These are phyloP conservation scores for Muschampia plurimacula DNA, from an alignment of 2,888 invertebrate species.

Conservation along the genomic window DNA sequence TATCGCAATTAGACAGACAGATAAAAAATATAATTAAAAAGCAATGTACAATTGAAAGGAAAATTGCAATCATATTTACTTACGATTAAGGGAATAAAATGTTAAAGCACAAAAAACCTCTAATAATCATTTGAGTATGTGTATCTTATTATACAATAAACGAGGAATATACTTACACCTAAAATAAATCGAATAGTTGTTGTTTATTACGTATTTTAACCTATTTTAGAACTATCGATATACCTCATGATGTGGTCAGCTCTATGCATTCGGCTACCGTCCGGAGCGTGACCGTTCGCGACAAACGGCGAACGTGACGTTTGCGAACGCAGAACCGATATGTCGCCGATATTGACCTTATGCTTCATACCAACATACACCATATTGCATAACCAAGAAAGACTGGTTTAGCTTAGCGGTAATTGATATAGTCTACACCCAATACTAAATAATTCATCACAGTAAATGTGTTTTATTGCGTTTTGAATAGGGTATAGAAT, in stretches of 20 bases:
- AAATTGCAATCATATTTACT: too few species aligned
- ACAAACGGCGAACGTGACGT: conserved; percentile 80
- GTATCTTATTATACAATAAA: too few species aligned
- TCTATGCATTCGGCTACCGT: conserved; percentile 70
- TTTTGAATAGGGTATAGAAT: not conserved
- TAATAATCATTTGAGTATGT: too few species aligned
- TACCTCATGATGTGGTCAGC: conserved; percentile 49
- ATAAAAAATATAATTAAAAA: too few species aligned
- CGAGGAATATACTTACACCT: too few species aligned
- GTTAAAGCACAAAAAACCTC: too few species aligned
- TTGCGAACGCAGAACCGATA: conserved; percentile 70
- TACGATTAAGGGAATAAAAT: too few species aligned
- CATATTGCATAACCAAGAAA: conserved; percentile 42
- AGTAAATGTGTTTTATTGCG: too few species aligned
- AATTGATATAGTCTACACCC: conserved; percentile 5
- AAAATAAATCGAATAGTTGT: too few species aligned
- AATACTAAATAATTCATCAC: not conserved
- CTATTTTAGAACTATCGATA: conserved; percentile 48
- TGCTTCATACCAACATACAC: conserved; percentile 50
- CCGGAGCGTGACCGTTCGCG: conserved; percentile 77
- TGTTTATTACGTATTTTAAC: too few species aligned
- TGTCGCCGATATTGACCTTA: conserved; percentile 61
- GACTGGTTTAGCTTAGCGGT: conserved; percentile 12
- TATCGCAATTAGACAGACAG: too few species aligned
- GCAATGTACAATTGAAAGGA: too few species aligned